Evolutionary conservation across 2,113 vertebrate species (phyloP).

Genomic region (Chiloscyllium plagiosum): DNA sequence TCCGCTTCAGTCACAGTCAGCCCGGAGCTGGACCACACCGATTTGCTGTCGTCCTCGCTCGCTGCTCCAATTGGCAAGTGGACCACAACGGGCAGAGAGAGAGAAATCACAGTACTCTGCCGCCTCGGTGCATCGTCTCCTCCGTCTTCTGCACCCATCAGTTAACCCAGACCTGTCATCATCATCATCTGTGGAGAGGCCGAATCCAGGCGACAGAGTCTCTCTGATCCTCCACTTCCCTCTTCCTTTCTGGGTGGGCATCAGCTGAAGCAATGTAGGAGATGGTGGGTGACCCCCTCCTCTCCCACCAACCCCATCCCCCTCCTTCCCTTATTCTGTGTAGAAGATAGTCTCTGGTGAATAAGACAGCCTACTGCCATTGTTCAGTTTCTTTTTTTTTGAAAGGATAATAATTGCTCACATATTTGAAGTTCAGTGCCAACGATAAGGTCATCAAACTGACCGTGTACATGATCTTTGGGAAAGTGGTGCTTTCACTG

Average conservation of each 20-base stretch:
- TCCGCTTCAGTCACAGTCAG: not conserved
- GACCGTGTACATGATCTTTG: not conserved
- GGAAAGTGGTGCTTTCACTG: not conserved
- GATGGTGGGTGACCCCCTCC: not conserved
- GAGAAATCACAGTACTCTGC: not conserved
- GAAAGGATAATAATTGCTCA: not conserved
- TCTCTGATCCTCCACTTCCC: not conserved
- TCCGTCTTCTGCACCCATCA: not conserved
- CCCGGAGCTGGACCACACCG: not conserved
- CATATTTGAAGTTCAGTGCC: not conserved
- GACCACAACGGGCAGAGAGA: not conserved
- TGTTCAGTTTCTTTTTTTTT: not conserved
- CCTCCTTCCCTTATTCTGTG: too few relatives aligned
- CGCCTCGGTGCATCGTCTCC: not conserved
- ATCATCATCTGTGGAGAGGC: not conserved
- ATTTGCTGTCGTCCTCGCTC: not conserved
- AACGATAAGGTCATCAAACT: not conserved
- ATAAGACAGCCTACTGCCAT: not conserved
- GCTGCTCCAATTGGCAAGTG: not conserved
- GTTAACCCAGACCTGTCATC: not conserved
- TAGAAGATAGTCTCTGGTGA: slow-evolving; percentile 6
- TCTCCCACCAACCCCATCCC: too few relatives aligned
- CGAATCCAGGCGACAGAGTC: not conserved
- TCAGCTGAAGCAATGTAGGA: slow-evolving; percentile 14
- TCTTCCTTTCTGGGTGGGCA: not conserved